Evolutionary conservation across 2,888 invertebrate genomes (phyloP).

Genomic region (Andrena dorsata): DNA sequence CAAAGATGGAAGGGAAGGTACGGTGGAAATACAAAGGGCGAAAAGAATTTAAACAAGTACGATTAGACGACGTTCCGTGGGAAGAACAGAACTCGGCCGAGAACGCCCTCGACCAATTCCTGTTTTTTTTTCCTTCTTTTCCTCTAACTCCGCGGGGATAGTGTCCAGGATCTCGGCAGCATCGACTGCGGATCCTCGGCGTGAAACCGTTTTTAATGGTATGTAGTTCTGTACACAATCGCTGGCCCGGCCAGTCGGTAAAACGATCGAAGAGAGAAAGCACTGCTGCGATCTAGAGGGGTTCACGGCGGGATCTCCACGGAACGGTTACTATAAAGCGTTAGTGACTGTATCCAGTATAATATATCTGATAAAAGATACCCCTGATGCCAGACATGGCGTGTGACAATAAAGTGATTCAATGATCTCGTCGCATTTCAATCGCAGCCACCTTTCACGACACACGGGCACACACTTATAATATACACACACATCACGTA

Average conservation of each 20-base stretch:
- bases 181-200: conserved; percentile 23
- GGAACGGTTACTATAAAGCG: conserved; percentile 80
- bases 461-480: conserved; percentile 42
- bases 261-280: conserved; percentile 18
- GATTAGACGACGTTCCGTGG: conserved; percentile 67
- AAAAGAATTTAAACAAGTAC: conserved; percentile 65
- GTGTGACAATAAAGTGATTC: conserved; percentile 85
- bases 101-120: conserved; percentile 60
- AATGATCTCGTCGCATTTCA: conserved; percentile 78
- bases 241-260: conserved; percentile 24
- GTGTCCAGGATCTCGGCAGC: conserved; percentile 20
- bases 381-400: conserved; percentile 84
- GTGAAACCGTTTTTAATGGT: conserved; percentile 37
- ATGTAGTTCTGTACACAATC: conserved; percentile 43
- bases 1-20: conserved; percentile 40
- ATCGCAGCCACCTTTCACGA: conserved; percentile 68
- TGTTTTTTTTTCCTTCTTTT: conserved; percentile 27
- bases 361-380: conserved; percentile 83
- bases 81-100: conserved; percentile 51
- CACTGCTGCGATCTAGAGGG: conserved; percentile 60
- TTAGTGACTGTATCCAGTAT: conserved; percentile 84
- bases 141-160: conserved; percentile 1
- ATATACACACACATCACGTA: background rate
- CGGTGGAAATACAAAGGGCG: conserved; percentile 46
- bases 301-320: conserved; percentile 68